These are phyloP conservation scores for Fundulus diaphanus DNA, from an alignment of 2,797 vertebrate genomes.

Conservation along the genomic window DNA sequence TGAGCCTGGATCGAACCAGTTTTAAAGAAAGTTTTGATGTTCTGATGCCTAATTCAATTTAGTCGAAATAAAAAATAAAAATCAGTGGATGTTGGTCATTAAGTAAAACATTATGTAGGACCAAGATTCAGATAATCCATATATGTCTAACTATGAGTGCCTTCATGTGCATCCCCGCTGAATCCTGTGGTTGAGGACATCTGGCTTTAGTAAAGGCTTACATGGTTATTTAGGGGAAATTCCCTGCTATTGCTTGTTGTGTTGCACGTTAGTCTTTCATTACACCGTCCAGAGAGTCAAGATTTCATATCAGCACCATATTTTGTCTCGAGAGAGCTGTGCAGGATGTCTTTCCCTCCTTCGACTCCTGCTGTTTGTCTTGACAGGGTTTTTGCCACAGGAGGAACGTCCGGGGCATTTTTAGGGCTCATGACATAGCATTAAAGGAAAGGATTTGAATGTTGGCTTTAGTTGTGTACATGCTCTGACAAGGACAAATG, in stretches of 20 bases:
- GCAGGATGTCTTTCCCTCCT: constrained; percentile 24
- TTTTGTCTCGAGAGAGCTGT: constrained; percentile 34
- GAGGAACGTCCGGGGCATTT: constrained; percentile 48
- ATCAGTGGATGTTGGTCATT: background rate
- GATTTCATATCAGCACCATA: constrained; percentile 26
- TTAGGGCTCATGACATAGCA: constrained; percentile 51
- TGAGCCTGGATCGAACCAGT: background rate
- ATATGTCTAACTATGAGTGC: constrained; percentile 49
- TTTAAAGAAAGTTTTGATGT: background rate
- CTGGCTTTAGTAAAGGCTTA: constrained; percentile 68
- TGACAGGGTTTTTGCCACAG: constrained; percentile 42
- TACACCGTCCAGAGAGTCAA: constrained; percentile 35
- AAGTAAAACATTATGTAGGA: constrained; percentile 17
- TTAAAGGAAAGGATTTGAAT: constrained; percentile 48
- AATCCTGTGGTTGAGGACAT: constrained; percentile 70
- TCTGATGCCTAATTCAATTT: background rate
- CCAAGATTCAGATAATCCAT: constrained; percentile 25
- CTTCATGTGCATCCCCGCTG: constrained; percentile 52
- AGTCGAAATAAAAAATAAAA: background rate
- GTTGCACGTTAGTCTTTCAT: constrained; percentile 50
- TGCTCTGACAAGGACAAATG: constrained; percentile 47
- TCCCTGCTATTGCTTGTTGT: constrained; percentile 57
- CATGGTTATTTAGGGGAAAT: constrained; percentile 66
- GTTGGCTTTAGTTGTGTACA: constrained; percentile 48
- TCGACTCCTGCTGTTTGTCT: constrained; percentile 46